Conservation (phyloP, 1,140 invertebrate genomes). For the Frieseomelitta varia region DNA sequence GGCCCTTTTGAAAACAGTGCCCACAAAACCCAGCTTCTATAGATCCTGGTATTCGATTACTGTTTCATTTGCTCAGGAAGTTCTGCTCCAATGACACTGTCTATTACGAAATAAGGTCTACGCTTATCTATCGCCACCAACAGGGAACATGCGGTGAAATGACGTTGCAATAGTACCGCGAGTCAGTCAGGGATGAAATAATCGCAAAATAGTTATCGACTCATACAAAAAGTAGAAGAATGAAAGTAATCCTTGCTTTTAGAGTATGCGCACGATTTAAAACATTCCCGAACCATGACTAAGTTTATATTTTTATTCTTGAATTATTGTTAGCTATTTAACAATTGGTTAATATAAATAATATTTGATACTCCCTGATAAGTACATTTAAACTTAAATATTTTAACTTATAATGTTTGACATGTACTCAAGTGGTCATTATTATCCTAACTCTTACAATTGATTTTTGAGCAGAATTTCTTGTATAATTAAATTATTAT, state of each 20-base stretch:
- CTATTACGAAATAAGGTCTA: slow-evolving; percentile 29
- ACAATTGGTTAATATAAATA: neutral
- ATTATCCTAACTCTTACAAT: neutral
- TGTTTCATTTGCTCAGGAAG: neutral
- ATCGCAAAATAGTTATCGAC: slow-evolving; percentile 5
- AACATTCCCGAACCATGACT: neutral
- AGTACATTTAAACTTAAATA: neutral
- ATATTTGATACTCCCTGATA: neutral
- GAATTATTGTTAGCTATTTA: too few species aligned
- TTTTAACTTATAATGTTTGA: neutral
- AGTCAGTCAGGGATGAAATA: slow-evolving; percentile 1
- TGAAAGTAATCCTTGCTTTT: neutral
- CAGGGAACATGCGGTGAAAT: neutral
- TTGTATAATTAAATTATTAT: neutral
- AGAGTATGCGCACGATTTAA: neutral
- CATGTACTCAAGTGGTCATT: neutral
- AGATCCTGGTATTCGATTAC: slow-evolving; percentile 6
- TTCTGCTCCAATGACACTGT: slow-evolving; percentile 31
- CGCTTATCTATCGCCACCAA: slow-evolving; percentile 23
- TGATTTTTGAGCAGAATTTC: neutral
- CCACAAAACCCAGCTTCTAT: neutral
- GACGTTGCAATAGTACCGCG: neutral
- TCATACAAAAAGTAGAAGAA: neutral
- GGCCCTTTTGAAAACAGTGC: neutral
- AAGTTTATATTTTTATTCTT: neutral